phyloP scores from a whole-genome alignment of 1,140 invertebrate species.

The Lepidurus arcticus region DNA sequence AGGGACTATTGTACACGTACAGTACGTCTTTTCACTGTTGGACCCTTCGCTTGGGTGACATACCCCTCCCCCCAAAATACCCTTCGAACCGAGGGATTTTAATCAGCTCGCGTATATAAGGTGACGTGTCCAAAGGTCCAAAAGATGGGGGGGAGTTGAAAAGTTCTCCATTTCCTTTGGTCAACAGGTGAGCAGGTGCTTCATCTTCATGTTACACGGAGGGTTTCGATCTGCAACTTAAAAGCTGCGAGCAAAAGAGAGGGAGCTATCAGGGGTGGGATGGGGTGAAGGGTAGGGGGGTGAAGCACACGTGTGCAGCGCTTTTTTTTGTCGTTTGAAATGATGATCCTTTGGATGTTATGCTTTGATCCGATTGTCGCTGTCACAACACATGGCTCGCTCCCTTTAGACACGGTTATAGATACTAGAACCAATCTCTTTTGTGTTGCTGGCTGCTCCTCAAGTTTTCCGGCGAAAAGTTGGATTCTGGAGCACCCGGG shows the following conservation, averaged over 20 bases:
- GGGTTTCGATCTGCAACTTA: background rate
- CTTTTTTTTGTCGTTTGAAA: background rate
- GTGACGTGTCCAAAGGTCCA: no score
- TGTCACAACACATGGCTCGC: constrained; percentile 15
- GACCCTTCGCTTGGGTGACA: no score
- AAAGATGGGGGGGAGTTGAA: no score
- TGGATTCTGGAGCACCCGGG: background rate
- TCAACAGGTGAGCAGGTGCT: constrained; percentile 18
- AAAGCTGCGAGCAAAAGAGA: background rate
- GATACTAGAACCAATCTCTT: constrained; percentile 14
- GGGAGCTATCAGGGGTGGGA: background rate
- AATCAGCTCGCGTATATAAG: no score
- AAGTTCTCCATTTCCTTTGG: no score
- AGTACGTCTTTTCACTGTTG: no score
- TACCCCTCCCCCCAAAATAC: no score
- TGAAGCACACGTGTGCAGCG: background rate
- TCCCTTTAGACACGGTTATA: background rate
- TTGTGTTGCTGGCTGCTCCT: background rate
- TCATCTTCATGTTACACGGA: background rate
- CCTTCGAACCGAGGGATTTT: no score
- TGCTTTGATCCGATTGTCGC: constrained; percentile 17
- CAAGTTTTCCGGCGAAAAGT: background rate
- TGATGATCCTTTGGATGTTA: constrained; percentile 5
- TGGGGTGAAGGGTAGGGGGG: background rate
- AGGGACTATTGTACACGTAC: no score